Conservation (phyloP, 2,797 vertebrate species). For the Otolemur crassicaudatus region DNA sequence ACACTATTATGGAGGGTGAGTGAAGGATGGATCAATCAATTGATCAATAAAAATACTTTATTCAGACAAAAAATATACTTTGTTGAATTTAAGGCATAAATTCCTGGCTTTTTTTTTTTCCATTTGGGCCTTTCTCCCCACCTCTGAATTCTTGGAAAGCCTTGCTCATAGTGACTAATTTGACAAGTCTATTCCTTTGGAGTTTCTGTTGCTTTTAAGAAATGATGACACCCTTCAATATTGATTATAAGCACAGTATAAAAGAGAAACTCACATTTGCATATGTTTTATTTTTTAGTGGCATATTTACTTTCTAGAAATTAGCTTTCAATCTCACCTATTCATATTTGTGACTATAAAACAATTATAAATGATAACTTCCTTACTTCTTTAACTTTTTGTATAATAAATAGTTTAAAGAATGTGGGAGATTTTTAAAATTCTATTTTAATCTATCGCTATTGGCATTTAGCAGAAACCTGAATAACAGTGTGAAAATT, state of each 20-base stretch:
- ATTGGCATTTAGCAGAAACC: background rate
- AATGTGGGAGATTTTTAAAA: background rate
- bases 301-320: constrained; percentile 30
- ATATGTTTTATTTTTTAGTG: background rate
- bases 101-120: background rate
- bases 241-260: background rate
- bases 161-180: background rate
- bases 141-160: background rate
- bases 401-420: constrained; percentile 17
- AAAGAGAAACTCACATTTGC: background rate
- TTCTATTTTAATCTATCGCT: background rate
- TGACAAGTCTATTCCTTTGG: background rate
- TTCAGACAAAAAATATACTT: background rate
- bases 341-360: background rate
- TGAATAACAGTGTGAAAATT: background rate
- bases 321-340: background rate
- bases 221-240: background rate
- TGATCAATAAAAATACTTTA: background rate
- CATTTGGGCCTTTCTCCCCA: background rate
- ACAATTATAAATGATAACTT: background rate
- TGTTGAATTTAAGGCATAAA: background rate
- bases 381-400: background rate
- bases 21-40: background rate
- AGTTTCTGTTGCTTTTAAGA: constrained; percentile 27
- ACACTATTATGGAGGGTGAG: background rate